Conservation (phyloP, 35 echinoderm and acorn worm species). For the Lytechinus variegatus region DNA sequence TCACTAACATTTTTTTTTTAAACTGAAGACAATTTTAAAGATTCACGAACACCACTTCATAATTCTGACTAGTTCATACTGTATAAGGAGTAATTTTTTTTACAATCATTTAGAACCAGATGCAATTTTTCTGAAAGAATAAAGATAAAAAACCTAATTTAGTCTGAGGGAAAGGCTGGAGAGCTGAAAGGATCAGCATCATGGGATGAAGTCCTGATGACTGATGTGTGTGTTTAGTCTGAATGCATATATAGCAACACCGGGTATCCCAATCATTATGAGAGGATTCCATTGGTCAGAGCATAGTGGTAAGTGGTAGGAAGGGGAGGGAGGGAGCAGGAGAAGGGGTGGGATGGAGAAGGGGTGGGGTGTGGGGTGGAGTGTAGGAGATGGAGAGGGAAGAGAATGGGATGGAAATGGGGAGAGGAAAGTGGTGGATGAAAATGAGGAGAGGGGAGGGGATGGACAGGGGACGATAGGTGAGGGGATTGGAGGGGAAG, state of each 20-base stretch:
- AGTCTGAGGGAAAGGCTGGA: neutral
- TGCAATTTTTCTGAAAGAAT: neutral
- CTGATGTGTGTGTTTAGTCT: constrained; percentile 17
- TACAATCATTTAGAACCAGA: too few relatives aligned
- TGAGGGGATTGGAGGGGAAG: neutral
- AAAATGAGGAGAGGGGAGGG: too few relatives aligned
- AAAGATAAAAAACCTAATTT: neutral
- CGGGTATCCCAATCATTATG: neutral
- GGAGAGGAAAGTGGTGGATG: neutral
- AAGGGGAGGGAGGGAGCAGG: neutral
- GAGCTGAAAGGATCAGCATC: neutral
- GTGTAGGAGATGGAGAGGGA: too few relatives aligned
- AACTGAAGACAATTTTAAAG: too few relatives aligned
- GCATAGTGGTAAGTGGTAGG: neutral
- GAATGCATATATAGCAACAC: neutral
- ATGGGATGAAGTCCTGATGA: neutral
- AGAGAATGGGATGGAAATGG: neutral
- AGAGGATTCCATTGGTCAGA: neutral
- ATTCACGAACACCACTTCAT: too few relatives aligned
- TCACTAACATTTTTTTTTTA: too few relatives aligned
- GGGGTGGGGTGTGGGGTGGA: neutral
- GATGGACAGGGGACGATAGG: neutral
- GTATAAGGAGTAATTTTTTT: too few relatives aligned
- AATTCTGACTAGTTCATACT: too few relatives aligned
- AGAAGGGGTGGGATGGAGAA: neutral